These are phyloP conservation scores for Muntiacus muntjak DNA, from an alignment of 2,113 vertebrate species.

Conservation along the genomic window DNA sequence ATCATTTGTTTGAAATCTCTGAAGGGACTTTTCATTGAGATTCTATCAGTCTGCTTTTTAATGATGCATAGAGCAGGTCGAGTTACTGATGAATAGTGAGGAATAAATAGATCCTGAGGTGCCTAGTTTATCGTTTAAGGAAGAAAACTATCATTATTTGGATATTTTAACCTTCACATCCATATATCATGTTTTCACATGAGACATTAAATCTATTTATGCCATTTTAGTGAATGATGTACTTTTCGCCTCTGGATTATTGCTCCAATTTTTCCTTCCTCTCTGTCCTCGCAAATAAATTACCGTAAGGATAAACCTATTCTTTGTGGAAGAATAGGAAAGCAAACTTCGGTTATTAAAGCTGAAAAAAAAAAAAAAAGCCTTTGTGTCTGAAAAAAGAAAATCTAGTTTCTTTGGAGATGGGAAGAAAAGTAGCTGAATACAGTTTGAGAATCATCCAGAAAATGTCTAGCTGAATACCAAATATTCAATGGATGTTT, in stretches of 20 bases:
- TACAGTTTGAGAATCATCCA: slow-evolving; percentile 41
- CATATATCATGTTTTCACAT: not conserved
- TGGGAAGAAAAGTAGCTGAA: not conserved
- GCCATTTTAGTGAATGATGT: not conserved
- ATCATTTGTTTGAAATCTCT: not conserved
- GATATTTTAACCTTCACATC: not conserved
- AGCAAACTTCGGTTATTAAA: slow-evolving; percentile 17
- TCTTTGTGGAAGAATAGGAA: slow-evolving; percentile 2
- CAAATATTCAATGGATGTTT: not conserved
- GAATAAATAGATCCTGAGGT: not conserved
- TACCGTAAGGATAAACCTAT: not conserved
- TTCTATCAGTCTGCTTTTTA: not conserved
- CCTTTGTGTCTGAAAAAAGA: slow-evolving; percentile 36
- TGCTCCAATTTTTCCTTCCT: not conserved
- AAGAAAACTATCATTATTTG: not conserved
- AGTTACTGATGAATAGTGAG: not conserved
- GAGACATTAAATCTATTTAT: not conserved
- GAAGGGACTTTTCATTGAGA: not conserved
- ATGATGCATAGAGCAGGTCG: not conserved
- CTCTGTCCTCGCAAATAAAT: not conserved
- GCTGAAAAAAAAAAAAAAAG: not conserved
- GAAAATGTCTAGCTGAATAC: slow-evolving; percentile 37
- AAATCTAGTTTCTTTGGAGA: slow-evolving; percentile 23
- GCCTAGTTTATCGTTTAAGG: not conserved
- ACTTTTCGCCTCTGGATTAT: not conserved